phyloP scores from a whole-genome alignment of 1,140 invertebrate genomes.

The Steinernema khuongi region DNA sequence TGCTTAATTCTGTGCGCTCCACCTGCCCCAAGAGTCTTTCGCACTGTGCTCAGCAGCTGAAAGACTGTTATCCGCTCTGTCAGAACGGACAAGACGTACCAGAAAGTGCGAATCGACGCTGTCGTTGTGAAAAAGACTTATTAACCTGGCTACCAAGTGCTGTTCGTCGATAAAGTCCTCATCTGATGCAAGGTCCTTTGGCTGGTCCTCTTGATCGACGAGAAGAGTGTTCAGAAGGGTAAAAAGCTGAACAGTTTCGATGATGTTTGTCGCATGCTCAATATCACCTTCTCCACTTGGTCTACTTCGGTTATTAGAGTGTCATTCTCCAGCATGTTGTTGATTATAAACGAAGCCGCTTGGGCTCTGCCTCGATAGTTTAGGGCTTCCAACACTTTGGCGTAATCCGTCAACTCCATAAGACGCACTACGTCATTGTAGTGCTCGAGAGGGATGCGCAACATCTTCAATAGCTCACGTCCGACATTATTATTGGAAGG shows the following conservation, averaged over 20 bases:
- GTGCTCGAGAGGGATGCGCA: constrained; percentile 84
- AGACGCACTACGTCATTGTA: constrained; percentile 74
- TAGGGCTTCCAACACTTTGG: constrained; percentile 67
- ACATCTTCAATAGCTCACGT: constrained; percentile 80
- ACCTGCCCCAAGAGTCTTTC: constrained; percentile 81
- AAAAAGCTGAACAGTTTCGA: constrained; percentile 66
- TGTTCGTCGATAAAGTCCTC: constrained; percentile 98
- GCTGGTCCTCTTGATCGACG: constrained; percentile 76
- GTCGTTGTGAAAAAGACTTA: constrained; percentile 81
- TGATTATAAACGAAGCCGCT: constrained; percentile 78
- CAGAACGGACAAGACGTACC: constrained; percentile 48
- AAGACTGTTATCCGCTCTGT: constrained; percentile 41
- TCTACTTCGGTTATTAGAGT: constrained; percentile 78
- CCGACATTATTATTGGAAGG: constrained; percentile 77
- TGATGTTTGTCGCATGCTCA: too few relatives aligned
- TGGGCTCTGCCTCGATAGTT: constrained; percentile 81
- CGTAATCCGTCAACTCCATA: constrained; percentile 30
- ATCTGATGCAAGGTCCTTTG: constrained; percentile 69
- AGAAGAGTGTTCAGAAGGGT: constrained; percentile 77
- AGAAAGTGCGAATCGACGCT: constrained; percentile 84
- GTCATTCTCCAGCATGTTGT: constrained; percentile 79
- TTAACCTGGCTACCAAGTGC: constrained; percentile 77
- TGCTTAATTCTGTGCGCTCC: constrained; percentile 80
- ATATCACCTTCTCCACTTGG: constrained; percentile 64
- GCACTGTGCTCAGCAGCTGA: constrained; percentile 66